Conservation (phyloP, 1,140 invertebrate genomes). For the Hylaeus volcanicus region DNA sequence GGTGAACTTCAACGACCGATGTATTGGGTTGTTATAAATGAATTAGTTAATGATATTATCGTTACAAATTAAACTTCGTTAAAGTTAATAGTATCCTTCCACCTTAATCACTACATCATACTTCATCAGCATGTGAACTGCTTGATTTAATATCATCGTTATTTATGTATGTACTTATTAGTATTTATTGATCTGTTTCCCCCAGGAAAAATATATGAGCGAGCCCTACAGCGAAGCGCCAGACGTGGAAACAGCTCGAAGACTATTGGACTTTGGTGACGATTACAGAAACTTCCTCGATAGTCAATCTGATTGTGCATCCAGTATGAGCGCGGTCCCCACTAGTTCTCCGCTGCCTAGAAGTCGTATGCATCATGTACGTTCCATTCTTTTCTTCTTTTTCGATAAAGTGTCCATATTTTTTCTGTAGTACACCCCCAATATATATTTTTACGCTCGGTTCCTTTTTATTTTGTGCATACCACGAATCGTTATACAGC, state of each 20-base stretch:
- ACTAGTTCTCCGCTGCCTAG: slow-evolving; percentile 69
- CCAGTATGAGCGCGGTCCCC: slow-evolving; percentile 85
- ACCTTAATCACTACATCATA: not conserved
- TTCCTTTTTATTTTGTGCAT: not conserved
- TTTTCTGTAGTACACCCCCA: slow-evolving; percentile 60
- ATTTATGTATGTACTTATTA: not conserved
- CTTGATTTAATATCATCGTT: not conserved
- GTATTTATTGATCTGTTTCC: slow-evolving; percentile 59
- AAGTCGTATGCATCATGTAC: slow-evolving; percentile 76
- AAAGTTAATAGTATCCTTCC: too few species aligned
- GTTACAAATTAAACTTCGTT: too few species aligned
- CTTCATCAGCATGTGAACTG: too few species aligned
- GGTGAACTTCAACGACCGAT: too few species aligned
- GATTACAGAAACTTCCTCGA: slow-evolving; percentile 94
- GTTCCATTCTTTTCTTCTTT: slow-evolving; percentile 69
- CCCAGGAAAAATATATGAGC: slow-evolving; percentile 93
- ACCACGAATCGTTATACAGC: not conserved
- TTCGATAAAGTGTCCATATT: slow-evolving; percentile 72
- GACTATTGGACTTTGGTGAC: slow-evolving; percentile 92
- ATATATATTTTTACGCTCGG: not conserved
- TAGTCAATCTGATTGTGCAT: slow-evolving; percentile 91
- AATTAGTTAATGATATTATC: too few species aligned
- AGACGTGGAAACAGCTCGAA: slow-evolving; percentile 90
- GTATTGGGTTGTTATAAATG: too few species aligned
- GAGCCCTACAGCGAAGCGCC: slow-evolving; percentile 95